Evolutionary conservation across 2,797 vertebrate genomes (phyloP).

Genomic region (Crenichthys baileyi): DNA sequence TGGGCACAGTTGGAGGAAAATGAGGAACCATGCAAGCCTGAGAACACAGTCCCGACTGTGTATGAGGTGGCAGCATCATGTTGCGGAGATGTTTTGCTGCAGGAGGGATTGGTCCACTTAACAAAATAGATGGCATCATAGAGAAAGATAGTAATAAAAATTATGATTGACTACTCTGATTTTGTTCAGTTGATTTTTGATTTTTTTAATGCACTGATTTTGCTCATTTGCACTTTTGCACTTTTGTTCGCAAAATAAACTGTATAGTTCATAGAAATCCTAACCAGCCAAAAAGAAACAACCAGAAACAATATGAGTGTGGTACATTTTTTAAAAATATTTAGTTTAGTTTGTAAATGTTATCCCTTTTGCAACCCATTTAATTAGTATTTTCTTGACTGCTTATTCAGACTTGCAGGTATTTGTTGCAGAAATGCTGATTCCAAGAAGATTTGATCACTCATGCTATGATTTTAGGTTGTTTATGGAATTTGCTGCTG

Average conservation of each 20-base stretch:
- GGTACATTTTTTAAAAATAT: no score
- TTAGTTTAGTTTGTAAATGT: background rate
- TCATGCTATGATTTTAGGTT: background rate
- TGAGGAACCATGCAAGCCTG: no score
- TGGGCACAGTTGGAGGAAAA: background rate
- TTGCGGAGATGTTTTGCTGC: no score
- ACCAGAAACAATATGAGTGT: background rate
- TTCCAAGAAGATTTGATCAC: background rate
- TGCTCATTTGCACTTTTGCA: background rate
- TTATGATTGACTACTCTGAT: background rate
- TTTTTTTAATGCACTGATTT: background rate
- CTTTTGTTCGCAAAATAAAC: background rate
- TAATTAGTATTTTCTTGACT: background rate
- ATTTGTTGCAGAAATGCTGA: background rate
- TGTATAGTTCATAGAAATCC: background rate
- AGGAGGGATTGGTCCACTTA: background rate
- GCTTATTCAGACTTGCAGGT: background rate
- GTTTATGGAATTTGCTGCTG: background rate
- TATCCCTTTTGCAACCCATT: background rate
- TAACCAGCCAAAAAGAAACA: background rate
- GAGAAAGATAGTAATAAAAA: background rate
- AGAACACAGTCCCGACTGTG: background rate
- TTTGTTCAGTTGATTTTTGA: background rate
- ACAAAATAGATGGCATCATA: no score
- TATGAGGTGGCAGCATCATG: background rate